Evolutionary conservation across 1,140 invertebrate genomes (phyloP).

Genomic region (Orchesella cincta): DNA sequence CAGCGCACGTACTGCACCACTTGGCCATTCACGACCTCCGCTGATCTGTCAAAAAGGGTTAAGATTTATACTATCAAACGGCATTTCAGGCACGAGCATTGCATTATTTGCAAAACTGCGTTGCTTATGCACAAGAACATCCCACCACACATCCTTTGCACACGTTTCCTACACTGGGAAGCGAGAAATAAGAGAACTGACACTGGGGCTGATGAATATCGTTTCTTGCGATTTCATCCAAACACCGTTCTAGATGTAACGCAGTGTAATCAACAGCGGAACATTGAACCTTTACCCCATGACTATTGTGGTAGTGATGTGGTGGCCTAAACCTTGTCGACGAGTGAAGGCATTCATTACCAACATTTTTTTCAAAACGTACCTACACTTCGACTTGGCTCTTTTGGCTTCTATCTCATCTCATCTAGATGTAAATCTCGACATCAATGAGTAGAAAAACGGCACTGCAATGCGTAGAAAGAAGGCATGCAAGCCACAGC

Average conservation of each 20-base stretch:
- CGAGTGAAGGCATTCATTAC: background rate
- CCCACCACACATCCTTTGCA: background rate
- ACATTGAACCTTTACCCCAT: background rate
- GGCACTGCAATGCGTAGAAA: background rate
- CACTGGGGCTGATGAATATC: background rate
- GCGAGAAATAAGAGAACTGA: background rate
- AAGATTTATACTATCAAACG: background rate
- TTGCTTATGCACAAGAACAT: background rate
- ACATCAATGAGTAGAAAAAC: background rate
- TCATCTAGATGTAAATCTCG: background rate
- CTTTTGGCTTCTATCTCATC: background rate
- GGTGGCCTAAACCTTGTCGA: slow-evolving; percentile 16
- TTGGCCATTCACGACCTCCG: background rate
- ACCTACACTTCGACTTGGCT: background rate
- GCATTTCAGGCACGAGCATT: slow-evolving; percentile 11
- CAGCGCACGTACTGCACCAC: no score
- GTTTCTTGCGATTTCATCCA: background rate
- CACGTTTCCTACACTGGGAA: background rate
- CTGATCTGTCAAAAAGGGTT: background rate
- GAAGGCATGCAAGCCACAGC: background rate
- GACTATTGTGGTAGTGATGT: background rate
- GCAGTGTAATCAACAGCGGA: background rate
- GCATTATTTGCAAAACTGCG: background rate
- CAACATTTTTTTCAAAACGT: background rate
- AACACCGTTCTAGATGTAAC: background rate